A percentile compares a stretch with the other conserved stretches of the same genome.
phyloP scores from a whole-genome alignment of 2,113 vertebrate genomes.

The Probosciger aterrimus region DNA sequence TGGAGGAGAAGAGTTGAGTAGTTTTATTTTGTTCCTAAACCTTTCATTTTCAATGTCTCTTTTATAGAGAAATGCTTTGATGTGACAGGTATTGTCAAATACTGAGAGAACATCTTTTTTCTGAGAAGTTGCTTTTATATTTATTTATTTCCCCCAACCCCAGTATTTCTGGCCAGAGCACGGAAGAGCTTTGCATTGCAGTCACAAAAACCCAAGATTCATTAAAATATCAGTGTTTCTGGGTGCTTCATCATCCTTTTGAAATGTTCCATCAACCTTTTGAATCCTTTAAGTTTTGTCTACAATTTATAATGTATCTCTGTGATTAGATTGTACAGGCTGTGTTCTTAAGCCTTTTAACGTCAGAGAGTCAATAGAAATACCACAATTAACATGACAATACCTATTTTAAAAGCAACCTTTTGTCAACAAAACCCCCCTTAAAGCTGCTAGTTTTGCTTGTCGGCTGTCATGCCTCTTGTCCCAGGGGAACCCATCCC shows the following conservation, averaged over 20 bases:
- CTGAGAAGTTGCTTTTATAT: neutral
- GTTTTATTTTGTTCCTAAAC: neutral
- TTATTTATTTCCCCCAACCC: neutral
- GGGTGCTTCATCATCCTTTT: neutral
- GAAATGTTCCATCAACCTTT: neutral
- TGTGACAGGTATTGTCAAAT: neutral
- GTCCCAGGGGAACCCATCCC: neutral
- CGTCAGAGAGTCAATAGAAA: neutral
- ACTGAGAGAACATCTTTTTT: neutral
- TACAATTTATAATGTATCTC: neutral
- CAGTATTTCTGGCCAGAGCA: neutral
- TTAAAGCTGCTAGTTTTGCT: neutral
- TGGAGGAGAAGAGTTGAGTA: neutral
- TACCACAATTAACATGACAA: neutral
- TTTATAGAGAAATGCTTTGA: neutral
- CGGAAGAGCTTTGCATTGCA: neutral
- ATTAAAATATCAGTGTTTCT: neutral
- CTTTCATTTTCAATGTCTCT: neutral
- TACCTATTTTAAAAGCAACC: slow-evolving; percentile 10
- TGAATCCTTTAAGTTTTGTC: neutral
- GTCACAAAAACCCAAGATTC: neutral
- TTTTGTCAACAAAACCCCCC: neutral
- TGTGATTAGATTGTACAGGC: neutral
- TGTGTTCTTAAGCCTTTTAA: neutral
- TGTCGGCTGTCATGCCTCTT: neutral